A percentile compares a stretch with the other conserved stretches of the same genome.
phyloP scores from a whole-genome alignment of 1,140 invertebrate genomes.

The Calliopsis andreniformis region DNA sequence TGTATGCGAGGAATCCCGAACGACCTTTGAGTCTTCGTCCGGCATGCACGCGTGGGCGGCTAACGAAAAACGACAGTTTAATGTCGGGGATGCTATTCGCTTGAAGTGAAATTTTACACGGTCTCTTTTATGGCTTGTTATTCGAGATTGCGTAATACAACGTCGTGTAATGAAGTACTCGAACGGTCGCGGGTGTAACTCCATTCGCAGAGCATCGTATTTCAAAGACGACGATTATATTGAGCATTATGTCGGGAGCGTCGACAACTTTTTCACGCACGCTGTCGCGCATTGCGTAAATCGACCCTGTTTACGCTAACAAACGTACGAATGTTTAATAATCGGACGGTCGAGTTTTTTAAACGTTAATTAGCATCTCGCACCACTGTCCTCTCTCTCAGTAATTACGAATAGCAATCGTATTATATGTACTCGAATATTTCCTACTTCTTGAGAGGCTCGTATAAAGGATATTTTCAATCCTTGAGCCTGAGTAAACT shows the following conservation, averaged over 20 bases:
- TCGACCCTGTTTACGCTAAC: neutral
- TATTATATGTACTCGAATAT: no score
- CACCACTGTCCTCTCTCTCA: neutral
- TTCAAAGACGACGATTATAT: constrained; percentile 28
- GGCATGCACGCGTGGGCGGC: neutral
- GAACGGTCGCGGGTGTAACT: constrained; percentile 30
- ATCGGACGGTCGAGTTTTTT: neutral
- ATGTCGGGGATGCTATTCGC: neutral
- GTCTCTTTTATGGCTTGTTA: constrained; percentile 29
- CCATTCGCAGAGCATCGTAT: constrained; percentile 45
- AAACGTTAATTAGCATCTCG: constrained; percentile 19
- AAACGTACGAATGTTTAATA: constrained; percentile 3
- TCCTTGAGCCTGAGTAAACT: no score
- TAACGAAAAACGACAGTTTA: neutral
- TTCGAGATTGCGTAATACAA: constrained; percentile 31
- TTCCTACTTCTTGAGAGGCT: no score
- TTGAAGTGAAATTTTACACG: constrained; percentile 33
- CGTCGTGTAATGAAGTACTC: constrained; percentile 37
- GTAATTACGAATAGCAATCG: no score
- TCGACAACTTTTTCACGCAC: constrained; percentile 9
- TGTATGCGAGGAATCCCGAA: no score
- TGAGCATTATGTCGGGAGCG: neutral
- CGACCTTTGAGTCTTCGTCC: neutral
- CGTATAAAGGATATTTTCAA: no score
- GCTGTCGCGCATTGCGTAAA: neutral